Percentiles rank a stretch among this genome's conserved stretches.
These are phyloP conservation scores for Ectemnius lituratus DNA, from an alignment of 2,888 invertebrate species.

Conservation along the genomic window DNA sequence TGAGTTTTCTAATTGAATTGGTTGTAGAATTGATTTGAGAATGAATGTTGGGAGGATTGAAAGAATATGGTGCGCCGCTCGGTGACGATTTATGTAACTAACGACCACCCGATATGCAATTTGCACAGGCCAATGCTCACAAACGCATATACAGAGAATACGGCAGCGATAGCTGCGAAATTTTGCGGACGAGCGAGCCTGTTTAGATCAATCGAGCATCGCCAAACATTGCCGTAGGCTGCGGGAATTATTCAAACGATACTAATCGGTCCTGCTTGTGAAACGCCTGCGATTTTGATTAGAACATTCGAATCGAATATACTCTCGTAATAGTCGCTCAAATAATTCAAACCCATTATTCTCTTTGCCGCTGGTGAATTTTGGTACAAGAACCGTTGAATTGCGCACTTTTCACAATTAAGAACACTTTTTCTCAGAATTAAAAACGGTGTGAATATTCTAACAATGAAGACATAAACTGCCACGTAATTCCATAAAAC, in stretches of 20 bases:
- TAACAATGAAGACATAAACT: no score
- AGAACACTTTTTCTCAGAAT: no score
- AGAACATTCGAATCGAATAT: neutral
- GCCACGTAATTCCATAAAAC: no score
- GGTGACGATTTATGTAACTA: neutral
- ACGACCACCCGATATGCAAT: neutral
- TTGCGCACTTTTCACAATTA: no score
- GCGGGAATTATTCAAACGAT: neutral
- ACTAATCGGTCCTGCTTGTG: neutral
- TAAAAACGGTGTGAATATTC: no score
- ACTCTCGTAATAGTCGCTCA: no score
- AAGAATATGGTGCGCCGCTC: neutral
- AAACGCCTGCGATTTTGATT: neutral
- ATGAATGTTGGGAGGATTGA: no score
- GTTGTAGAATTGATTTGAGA: no score
- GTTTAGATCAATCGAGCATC: constrained; percentile 6
- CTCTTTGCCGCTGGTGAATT: no score
- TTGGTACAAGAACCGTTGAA: no score
- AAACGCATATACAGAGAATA: neutral
- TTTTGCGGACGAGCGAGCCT: neutral
- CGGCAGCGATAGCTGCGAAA: neutral
- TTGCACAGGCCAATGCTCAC: neutral
- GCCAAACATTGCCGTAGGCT: constrained; percentile 6
- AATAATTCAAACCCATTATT: no score
- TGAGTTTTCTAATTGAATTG: no score